Evolutionary conservation across 2,888 invertebrate genomes (phyloP).

Genomic region (Eupithecia insigniata): DNA sequence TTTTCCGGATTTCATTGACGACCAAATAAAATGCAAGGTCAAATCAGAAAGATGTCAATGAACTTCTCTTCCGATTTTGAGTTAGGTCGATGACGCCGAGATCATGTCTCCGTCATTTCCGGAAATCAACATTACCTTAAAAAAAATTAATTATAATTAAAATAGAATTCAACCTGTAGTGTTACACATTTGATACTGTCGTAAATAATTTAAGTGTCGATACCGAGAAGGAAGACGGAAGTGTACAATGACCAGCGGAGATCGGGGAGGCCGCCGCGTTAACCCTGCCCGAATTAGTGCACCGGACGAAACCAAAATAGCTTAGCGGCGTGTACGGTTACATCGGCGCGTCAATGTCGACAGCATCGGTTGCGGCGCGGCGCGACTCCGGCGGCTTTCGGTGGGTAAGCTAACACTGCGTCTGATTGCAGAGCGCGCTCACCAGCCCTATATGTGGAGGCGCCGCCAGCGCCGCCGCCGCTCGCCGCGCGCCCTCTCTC

Average conservation of each 20-base stretch:
- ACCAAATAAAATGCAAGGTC: constrained; percentile 74
- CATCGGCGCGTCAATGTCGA: constrained; percentile 81
- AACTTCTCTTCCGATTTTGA: constrained; percentile 76
- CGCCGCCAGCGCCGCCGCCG: constrained; percentile 58
- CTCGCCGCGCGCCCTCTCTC: constrained; percentile 66
- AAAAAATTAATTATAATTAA: constrained; percentile 36
- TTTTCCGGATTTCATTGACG: constrained; percentile 65
- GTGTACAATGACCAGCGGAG: constrained; percentile 72
- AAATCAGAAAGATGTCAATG: constrained; percentile 78
- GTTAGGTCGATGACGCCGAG: constrained; percentile 80
- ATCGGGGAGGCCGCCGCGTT: constrained; percentile 78
- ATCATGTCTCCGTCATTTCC: constrained; percentile 60
- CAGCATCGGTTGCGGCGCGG: constrained; percentile 58
- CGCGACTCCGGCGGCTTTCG: constrained; percentile 66
- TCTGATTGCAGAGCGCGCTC: constrained; percentile 76
- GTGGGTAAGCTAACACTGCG: constrained; percentile 77
- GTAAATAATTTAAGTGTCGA: constrained; percentile 65
- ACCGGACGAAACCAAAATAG: constrained; percentile 82
- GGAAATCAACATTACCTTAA: constrained; percentile 37
- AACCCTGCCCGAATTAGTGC: constrained; percentile 85
- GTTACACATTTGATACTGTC: constrained; percentile 46
- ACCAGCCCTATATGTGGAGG: constrained; percentile 82
- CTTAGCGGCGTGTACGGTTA: constrained; percentile 82
- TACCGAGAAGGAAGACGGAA: constrained; percentile 75
- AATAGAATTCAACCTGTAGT: constrained; percentile 48